These are phyloP conservation scores for Camponotus fellah DNA, from an alignment of 2,888 invertebrate species.

Conservation along the genomic window DNA sequence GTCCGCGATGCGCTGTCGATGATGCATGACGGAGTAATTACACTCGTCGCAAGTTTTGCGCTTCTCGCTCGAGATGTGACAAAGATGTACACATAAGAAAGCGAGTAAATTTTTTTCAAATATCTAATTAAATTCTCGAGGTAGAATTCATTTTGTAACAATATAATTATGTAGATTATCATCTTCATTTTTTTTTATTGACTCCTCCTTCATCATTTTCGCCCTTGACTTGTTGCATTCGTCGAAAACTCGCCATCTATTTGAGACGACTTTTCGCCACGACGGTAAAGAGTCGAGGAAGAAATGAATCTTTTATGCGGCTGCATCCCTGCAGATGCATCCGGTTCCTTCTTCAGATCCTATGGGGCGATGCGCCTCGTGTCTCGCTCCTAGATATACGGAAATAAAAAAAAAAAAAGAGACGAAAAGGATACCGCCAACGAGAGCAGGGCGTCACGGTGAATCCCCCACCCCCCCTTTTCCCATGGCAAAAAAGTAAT, in stretches of 20 bases:
- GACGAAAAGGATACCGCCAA: constrained; percentile 38
- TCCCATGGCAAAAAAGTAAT: constrained; percentile 34
- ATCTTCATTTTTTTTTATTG: neutral
- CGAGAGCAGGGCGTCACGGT: constrained; percentile 30
- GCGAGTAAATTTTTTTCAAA: neutral
- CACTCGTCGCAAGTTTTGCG: constrained; percentile 7
- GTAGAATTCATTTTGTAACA: neutral
- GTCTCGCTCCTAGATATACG: constrained; percentile 7
- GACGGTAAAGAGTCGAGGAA: constrained; percentile 54
- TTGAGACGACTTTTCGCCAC: neutral
- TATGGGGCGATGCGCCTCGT: constrained; percentile 39
- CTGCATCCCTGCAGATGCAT: constrained; percentile 68
- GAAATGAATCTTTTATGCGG: constrained; percentile 74
- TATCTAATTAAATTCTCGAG: neutral
- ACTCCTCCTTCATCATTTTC: neutral
- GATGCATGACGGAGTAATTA: constrained; percentile 41
- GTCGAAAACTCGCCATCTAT: constrained; percentile 4
- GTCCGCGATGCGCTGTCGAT: constrained; percentile 60
- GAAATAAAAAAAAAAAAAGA: constrained; percentile 35
- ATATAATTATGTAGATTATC: neutral
- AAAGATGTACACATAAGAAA: neutral
- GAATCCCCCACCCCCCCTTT: constrained; percentile 7
- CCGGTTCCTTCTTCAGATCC: constrained; percentile 72
- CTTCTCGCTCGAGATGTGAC: constrained; percentile 6
- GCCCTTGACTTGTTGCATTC: neutral